Conservation (phyloP, 2,113 vertebrate species). For the Pedionomus torquatus region DNA sequence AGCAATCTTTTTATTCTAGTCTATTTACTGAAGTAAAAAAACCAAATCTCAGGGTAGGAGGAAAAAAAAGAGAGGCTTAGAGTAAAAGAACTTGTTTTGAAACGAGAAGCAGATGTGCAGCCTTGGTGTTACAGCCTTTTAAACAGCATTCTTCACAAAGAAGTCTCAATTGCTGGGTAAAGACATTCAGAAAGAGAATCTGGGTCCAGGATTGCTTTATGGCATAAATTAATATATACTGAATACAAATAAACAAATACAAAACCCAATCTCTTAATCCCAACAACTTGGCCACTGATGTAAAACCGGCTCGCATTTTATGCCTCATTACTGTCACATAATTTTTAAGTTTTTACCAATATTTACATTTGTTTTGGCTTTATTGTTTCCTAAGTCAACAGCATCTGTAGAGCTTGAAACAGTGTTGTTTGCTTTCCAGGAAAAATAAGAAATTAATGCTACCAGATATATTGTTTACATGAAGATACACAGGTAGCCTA, state of each 20-base stretch:
- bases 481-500: background rate
- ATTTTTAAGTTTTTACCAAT: background rate
- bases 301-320: background rate
- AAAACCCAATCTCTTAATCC: background rate
- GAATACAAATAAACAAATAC: background rate
- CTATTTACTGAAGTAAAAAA: background rate
- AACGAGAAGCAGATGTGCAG: constrained; percentile 52
- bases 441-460: background rate
- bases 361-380: background rate
- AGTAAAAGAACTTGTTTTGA: background rate
- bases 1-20: background rate
- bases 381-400: background rate
- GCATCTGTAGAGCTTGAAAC: background rate
- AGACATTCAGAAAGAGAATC: background rate
- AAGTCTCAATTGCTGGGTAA: background rate
- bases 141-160: background rate
- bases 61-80: background rate
- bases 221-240: background rate
- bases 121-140: background rate
- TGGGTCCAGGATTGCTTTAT: background rate
- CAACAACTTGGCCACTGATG: background rate
- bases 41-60: background rate
- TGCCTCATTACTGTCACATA: background rate
- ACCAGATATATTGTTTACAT: background rate
- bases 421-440: background rate